phyloP scores from a whole-genome alignment of 2,113 vertebrate genomes.

The Himantopus leucocephalus region DNA sequence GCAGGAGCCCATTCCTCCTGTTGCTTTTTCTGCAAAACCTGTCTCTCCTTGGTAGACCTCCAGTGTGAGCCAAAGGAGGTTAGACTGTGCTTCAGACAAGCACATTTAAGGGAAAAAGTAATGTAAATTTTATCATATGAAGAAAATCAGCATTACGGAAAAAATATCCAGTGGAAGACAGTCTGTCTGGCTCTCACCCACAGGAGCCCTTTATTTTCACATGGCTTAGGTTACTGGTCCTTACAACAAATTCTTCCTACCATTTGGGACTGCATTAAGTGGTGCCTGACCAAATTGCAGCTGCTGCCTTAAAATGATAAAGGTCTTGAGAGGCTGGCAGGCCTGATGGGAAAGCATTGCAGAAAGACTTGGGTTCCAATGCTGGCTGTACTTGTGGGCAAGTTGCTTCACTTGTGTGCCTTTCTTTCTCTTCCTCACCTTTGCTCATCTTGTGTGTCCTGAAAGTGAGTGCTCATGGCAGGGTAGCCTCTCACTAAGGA shows the following conservation, averaged over 20 bases:
- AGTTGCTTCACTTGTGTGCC: neutral
- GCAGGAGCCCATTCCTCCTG: neutral
- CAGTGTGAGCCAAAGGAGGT: neutral
- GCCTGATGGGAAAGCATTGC: neutral
- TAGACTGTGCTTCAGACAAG: neutral
- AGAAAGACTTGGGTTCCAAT: neutral
- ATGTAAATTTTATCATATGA: neutral
- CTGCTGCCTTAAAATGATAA: neutral
- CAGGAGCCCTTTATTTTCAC: neutral
- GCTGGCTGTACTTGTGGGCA: neutral
- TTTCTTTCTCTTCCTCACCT: neutral
- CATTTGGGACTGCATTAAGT: neutral
- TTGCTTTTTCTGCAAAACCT: neutral
- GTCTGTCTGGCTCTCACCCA: neutral
- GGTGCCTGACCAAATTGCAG: neutral
- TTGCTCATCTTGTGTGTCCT: neutral
- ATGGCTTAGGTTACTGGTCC: neutral
- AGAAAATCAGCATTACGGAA: neutral
- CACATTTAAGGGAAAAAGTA: neutral
- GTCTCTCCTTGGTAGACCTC: neutral
- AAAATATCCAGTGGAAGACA: neutral
- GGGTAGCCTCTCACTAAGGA: neutral
- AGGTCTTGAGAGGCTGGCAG: neutral
- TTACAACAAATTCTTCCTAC: neutral
- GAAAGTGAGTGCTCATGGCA: rapidly evolving